Evolutionary conservation across 2,888 invertebrate genomes (phyloP).

Genomic region (Crioceris asparagi): DNA sequence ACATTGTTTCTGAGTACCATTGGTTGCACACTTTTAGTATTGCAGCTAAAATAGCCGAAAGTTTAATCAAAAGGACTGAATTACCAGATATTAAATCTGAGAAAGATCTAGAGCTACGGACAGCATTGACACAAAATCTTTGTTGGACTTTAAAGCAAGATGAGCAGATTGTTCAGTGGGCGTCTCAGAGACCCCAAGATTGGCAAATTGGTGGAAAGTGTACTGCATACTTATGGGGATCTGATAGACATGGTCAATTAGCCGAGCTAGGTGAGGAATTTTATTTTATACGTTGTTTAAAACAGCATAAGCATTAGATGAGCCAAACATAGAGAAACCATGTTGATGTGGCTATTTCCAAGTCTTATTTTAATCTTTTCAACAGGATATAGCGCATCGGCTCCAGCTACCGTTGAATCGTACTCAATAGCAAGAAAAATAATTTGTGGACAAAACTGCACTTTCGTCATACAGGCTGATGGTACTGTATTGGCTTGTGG

Average conservation of each 20-base stretch:
- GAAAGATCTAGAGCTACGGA: too few species aligned
- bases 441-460: slow-evolving; percentile 55
- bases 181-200: slow-evolving; percentile 48
- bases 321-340: too few species aligned
- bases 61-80: slow-evolving; percentile 40
- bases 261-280: too few species aligned
- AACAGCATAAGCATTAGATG: too few species aligned
- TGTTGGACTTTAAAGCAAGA: slow-evolving; percentile 48
- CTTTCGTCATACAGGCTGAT: slow-evolving; percentile 48
- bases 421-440: slow-evolving; percentile 46
- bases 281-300: too few species aligned
- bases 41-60: slow-evolving; percentile 44
- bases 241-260: slow-evolving; percentile 52
- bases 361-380: too few species aligned
- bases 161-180: slow-evolving; percentile 51
- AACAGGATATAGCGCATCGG: slow-evolving; percentile 35
- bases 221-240: slow-evolving; percentile 50
- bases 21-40: slow-evolving; percentile 48
- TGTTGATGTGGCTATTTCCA: too few species aligned
- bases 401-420: slow-evolving; percentile 38
- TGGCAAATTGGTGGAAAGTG: slow-evolving; percentile 56
- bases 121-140: slow-evolving; percentile 42
- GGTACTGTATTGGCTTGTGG: slow-evolving; percentile 54
- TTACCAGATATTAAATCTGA: slow-evolving; percentile 31
- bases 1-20: slow-evolving; percentile 40